A percentile compares a stretch with the other conserved stretches of the same genome.
These are phyloP conservation scores for Epizoanthus fatuus DNA, from an alignment of 92 coral and sea anemone species.

Conservation along the genomic window DNA sequence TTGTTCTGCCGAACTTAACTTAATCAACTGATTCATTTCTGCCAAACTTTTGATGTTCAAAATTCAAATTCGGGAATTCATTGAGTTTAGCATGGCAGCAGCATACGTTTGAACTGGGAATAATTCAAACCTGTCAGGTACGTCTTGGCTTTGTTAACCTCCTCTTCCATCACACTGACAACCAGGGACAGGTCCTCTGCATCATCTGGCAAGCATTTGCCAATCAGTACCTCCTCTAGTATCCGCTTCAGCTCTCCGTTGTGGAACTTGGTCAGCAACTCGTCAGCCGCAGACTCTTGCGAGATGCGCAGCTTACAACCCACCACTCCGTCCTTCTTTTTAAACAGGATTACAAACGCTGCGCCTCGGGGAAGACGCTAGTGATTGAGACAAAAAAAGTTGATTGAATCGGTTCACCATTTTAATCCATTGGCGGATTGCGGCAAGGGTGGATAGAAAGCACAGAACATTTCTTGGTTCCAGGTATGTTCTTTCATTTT, in stretches of 20 bases:
- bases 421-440: no score
- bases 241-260: neutral
- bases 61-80: no score
- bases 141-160: neutral
- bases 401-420: no score
- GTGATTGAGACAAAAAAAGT: no score
- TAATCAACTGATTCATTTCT: no score
- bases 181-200: constrained; percentile 1
- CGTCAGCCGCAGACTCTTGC: constrained; percentile 12
- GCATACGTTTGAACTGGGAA: no score
- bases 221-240: neutral
- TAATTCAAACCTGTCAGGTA: constrained; percentile 8
- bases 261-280: constrained; percentile 4
- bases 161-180: constrained; percentile 21
- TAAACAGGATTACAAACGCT: constrained; percentile 19
- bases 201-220: neutral
- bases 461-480: no score
- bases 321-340: neutral
- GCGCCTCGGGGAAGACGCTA: constrained; percentile 31
- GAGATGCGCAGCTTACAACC: constrained; percentile 34
- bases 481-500: no score
- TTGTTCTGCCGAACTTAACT: no score
- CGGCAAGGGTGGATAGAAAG: no score
- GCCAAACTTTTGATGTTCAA: no score
- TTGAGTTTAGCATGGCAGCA: no score